Conservation (phyloP, 2,113 vertebrate species). For the Malaclemys terrapin region DNA sequence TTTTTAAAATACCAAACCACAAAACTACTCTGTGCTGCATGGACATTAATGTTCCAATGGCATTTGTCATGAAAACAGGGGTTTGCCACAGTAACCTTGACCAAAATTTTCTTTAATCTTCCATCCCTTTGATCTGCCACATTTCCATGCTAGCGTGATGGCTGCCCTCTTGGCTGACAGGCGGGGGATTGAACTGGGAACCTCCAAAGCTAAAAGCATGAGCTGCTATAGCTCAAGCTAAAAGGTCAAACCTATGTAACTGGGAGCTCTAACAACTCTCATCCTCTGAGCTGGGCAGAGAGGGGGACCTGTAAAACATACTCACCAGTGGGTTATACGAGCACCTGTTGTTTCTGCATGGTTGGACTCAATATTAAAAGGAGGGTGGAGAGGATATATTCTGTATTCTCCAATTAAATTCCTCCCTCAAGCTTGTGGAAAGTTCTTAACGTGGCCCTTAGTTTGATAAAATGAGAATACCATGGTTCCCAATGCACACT, state of each 20-base stretch:
- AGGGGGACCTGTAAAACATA: neutral
- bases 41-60: neutral
- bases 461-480: neutral
- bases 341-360: neutral
- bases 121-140: neutral
- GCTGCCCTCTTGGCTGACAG: neutral
- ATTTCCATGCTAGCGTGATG: neutral
- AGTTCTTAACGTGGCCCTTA: rapidly evolving
- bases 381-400: neutral
- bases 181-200: neutral
- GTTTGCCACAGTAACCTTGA: neutral
- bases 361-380: neutral
- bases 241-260: too few species aligned
- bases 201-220: neutral
- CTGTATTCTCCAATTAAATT: neutral
- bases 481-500: neutral
- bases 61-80: neutral
- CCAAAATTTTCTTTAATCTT: neutral
- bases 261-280: neutral
- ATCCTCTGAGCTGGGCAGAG: neutral
- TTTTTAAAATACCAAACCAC: constrained; percentile 29
- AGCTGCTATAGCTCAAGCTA: rapidly evolving
- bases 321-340: neutral
- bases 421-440: neutral
- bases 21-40: neutral